Evolutionary conservation across 2,113 vertebrate genomes (phyloP), one percentile per base, ranked within the genome.

Genomic region (Tetrax tetrax): DNA sequence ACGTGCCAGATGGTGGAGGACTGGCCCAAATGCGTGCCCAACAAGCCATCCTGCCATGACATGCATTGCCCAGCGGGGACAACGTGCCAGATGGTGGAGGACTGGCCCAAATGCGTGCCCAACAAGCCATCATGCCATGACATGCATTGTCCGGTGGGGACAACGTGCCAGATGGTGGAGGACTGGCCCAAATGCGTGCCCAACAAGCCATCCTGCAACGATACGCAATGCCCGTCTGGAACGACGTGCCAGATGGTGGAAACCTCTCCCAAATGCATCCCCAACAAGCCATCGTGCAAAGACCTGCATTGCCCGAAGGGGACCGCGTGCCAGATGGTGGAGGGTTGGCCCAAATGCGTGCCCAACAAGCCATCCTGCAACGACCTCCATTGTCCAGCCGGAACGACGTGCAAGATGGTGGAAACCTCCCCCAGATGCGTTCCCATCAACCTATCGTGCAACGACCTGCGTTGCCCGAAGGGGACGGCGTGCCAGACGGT

Each of bases 221-320:
- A 57, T 0, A 3, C 37, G 4, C 37, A 2, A 3, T 87, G 84
- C 3, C 84, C 64, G 1, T 0, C 33, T 1, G 83, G 83, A 7
- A 86, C 19, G 0, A 41, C 6, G 2, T 83, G 81, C 12, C 5
- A 29, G 31, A 9, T 63, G 68, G 81, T 53, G 38, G 81, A 19
- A 12, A 12, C 3, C 47, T 35, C 8, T 1, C 81, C 81, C 24
- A 75, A 9, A 2, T 85, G 83, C 5, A 0, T 85, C 3, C 35
- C 83, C 63, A 50, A 21, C 10, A 14, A 33, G 10, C 70, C n/a
- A 0, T 57, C 83, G 0, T 85, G 83, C 15, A 2, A n/a, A 0
- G 50, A 75, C 1, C 3, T 48, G 4, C 9, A 1, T 2, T 85
- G 83, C 13, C 83, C 45, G 6, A 0, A 13, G 0, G 80, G 13